Evolutionary conservation across 2,888 invertebrate species (phyloP).

Genomic region (Oscheius sp.): DNA sequence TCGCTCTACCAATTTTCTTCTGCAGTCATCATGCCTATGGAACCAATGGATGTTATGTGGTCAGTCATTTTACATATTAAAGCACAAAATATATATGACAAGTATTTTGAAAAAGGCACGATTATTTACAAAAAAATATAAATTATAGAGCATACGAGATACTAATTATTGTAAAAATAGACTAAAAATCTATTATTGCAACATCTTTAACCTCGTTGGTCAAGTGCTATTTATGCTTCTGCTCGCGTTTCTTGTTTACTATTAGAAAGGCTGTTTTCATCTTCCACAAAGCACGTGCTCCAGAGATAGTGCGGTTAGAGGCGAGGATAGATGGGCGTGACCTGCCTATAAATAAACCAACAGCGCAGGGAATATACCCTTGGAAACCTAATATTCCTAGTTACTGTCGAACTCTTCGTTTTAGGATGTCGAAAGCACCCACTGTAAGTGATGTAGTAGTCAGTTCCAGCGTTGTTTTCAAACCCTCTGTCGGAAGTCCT

Average conservation of each 20-base stretch:
- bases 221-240: background rate
- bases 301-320: background rate
- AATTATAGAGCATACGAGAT: no score
- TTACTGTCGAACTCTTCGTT: background rate
- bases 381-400: background rate
- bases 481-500: conserved; percentile 45
- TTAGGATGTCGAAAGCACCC: conserved; percentile 62
- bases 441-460: conserved; percentile 62
- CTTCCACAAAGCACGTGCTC: conserved; percentile 1
- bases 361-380: background rate
- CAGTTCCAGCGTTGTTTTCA: conserved; percentile 53
- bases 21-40: conserved; percentile 45
- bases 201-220: no score
- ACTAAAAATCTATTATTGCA: no score
- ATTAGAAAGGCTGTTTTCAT: background rate
- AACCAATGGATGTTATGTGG: conserved; percentile 56
- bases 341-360: background rate
- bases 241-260: background rate
- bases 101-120: background rate
- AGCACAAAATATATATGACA: background rate
- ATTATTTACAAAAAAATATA: no score
- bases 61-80: conserved; percentile 24
- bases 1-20: background rate
- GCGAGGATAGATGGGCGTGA: background rate
- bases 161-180: no score